Evolutionary conservation across 2,113 vertebrate genomes (phyloP).

Genomic region (Rhombomys opimus): DNA sequence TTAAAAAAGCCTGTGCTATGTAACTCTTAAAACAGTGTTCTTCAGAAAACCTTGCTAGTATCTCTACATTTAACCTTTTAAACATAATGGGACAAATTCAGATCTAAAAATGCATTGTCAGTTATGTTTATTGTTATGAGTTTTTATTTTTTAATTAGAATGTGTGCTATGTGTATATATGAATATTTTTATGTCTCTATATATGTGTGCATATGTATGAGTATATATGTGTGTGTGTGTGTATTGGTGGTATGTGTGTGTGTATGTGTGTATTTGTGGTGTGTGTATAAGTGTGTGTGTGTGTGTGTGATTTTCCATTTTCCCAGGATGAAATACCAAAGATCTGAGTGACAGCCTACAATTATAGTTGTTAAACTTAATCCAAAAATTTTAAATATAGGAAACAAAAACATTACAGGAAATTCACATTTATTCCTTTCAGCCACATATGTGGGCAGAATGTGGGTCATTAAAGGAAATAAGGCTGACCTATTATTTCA

Average conservation of each 20-base stretch:
- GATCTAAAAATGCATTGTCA: not conserved
- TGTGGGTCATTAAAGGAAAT: not conserved
- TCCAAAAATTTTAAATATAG: not conserved
- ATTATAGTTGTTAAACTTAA: not conserved
- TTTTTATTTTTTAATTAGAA: too few relatives aligned
- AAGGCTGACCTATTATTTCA: rapidly evolving
- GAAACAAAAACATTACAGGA: not conserved
- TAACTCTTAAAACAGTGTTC: not conserved
- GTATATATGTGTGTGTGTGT: not conserved
- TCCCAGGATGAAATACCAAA: not conserved
- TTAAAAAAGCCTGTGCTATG: not conserved
- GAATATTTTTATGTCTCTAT: not conserved
- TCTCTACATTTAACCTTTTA: not conserved
- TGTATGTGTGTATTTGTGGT: not conserved
- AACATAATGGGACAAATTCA: conserved; percentile 1
- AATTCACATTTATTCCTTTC: not conserved
- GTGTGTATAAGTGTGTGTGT: not conserved
- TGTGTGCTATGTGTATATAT: not conserved
- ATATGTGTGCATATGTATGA: not conserved
- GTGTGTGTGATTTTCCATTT: not conserved
- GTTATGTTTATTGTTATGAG: not conserved
- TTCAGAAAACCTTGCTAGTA: not conserved
- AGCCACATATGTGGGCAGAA: not conserved
- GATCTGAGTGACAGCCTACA: not conserved
- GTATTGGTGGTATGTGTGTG: not conserved